Evolutionary conservation across 2,113 vertebrate species (phyloP).

Genomic region (Eulemur macaco): DNA sequence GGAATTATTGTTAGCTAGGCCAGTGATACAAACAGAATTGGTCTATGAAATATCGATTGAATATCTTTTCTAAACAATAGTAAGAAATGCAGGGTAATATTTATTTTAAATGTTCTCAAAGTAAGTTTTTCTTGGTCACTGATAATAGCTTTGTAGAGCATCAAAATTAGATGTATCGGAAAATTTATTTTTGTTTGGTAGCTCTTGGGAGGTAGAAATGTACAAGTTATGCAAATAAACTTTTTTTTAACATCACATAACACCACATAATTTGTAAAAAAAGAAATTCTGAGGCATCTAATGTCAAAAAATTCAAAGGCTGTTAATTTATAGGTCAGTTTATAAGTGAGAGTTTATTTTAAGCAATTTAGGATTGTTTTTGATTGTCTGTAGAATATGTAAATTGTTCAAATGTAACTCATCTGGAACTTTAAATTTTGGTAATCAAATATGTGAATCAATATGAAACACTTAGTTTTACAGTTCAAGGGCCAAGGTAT

Average conservation of each 20-base stretch:
- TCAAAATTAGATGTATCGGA: constrained; percentile 21
- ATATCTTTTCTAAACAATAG: constrained; percentile 10
- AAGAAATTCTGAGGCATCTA: not conserved
- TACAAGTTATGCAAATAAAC: constrained; percentile 66
- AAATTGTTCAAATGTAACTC: not conserved
- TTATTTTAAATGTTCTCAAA: constrained; percentile 43
- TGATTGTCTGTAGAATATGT: not conserved
- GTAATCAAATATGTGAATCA: not conserved
- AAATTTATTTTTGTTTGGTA: constrained; percentile 70
- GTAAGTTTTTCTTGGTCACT: constrained; percentile 38
- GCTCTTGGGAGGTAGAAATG: constrained; percentile 15
- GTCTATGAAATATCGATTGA: constrained; percentile 2
- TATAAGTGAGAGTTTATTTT: not conserved
- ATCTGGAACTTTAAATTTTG: constrained; percentile 26
- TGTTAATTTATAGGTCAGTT: not conserved
- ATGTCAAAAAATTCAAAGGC: not conserved
- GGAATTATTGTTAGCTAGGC: not conserved
- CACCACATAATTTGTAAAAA: not conserved
- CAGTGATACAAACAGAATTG: constrained; percentile 19
- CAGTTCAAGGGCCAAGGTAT: not conserved
- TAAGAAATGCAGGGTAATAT: not conserved
- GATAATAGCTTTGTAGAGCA: not conserved
- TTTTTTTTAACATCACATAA: not conserved
- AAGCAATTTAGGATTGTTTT: not conserved
- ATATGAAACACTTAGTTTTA: not conserved